Percentiles rank a stretch among this genome's conserved stretches.
Conservation (phyloP, 2,113 vertebrate species). For the Pogonocichla stellata region DNA sequence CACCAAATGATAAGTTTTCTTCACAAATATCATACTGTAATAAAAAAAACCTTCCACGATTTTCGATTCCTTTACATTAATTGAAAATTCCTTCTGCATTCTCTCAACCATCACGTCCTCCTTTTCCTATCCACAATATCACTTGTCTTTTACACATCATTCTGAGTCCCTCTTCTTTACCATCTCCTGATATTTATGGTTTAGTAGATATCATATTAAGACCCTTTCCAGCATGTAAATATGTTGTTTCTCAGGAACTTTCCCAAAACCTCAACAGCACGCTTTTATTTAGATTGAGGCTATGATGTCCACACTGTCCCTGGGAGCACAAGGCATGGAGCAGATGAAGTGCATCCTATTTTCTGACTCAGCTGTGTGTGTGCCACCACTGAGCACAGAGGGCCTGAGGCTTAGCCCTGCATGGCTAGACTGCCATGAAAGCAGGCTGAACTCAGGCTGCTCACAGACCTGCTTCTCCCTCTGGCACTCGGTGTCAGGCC, state of each 20-base stretch:
- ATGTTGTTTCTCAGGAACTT: neutral
- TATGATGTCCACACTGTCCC: neutral
- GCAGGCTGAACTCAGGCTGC: neutral
- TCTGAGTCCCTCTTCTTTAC: neutral
- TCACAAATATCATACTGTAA: neutral
- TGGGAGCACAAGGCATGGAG: neutral
- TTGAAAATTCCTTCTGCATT: neutral
- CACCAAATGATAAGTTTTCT: neutral
- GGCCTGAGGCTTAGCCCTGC: neutral
- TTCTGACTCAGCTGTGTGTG: neutral
- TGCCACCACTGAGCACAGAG: neutral
- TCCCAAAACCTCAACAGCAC: neutral
- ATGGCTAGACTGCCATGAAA: neutral
- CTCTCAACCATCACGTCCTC: neutral
- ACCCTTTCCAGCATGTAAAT: neutral
- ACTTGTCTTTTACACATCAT: accelerated
- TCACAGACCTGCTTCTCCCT: neutral
- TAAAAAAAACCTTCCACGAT: neutral
- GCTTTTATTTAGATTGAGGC: neutral
- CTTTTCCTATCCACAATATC: neutral
- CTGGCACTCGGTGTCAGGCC: neutral
- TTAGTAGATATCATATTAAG: neutral
- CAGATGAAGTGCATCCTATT: neutral
- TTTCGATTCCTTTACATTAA: neutral
- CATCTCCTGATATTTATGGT: accelerated